Evolutionary conservation across 2,888 invertebrate genomes (phyloP), one percentile per base, ranked within the genome.

Genomic region (Himalopsyche japonica): DNA sequence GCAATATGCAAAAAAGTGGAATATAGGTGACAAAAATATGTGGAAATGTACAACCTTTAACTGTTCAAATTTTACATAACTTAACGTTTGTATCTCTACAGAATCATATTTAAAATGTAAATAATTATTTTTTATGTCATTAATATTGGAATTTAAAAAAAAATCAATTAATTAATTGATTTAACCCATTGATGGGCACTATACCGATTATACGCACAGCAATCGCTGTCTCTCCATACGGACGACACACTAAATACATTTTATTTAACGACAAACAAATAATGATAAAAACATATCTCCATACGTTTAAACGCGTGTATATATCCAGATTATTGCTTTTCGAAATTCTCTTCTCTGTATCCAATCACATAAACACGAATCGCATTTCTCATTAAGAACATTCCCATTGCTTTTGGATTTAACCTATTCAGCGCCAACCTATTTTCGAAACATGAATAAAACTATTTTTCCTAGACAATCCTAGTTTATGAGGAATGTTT

Each of bases 321-420:
- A 57, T 57, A 24, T 76, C 34, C 34, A 76, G 32, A 76, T 76
- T 76, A 79, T 79, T 48, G 32, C 32, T 80, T 80, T 80, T 80
- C 80, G 57, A 80, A 80, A 80, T 79, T 79, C 79, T 27, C n/a
- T 79, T 47, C 79, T 43, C 43, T 37, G 27, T 47, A 79, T 57
- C 80, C 49, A 80, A 80, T 80, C 79, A 79, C 79, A 79, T 79
- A 79, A 79, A 37, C 34, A 37, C 24, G 57, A 57, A 27, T 27
- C 37, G 57, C 30, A 57, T 80, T 30, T 80, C 49, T 80, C 80
- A 80, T 80, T 80, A 80, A 32, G n/a, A 30, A 57, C 57, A 20
- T 57, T 57, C 10, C 24, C 57, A 57, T 20, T 57, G 57, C 24
- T 20, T 57, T 57, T 10, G 57, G 24, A 5, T 20, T 57, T 24